Evolutionary conservation across 2,888 invertebrate species (phyloP).

Genomic region (Andrena chrysosceles): DNA sequence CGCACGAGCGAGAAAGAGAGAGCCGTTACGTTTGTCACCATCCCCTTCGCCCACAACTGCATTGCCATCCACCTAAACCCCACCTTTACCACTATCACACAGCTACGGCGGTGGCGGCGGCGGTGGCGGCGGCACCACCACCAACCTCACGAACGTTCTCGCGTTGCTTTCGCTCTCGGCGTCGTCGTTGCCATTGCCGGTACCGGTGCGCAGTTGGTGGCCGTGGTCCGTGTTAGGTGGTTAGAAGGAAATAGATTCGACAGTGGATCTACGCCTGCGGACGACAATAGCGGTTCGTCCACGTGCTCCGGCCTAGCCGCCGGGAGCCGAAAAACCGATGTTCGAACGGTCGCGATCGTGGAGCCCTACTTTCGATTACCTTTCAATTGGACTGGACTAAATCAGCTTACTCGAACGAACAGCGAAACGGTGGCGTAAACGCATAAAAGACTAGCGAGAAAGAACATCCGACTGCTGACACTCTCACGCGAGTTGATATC

Average conservation of each 20-base stretch:
- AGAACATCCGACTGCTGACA: not conserved
- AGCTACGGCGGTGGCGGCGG: constrained; percentile 18
- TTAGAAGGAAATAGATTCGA: constrained; percentile 41
- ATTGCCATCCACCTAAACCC: not conserved
- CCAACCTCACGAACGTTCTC: constrained; percentile 44
- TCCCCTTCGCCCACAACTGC: constrained; percentile 15
- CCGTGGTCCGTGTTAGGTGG: constrained; percentile 54
- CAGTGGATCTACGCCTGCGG: constrained; percentile 14
- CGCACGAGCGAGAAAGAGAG: not conserved
- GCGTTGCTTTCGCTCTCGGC: constrained; percentile 58
- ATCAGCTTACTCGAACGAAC: not conserved
- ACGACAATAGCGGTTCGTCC: constrained; percentile 48
- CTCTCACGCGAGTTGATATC: not conserved
- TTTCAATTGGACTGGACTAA: not conserved
- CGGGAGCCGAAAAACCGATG: not conserved
- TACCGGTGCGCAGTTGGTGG: constrained; percentile 55
- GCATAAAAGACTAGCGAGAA: not conserved
- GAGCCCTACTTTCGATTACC: not conserved
- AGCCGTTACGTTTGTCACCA: constrained; percentile 28
- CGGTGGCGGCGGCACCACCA: constrained; percentile 23
- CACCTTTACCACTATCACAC: constrained; percentile 22
- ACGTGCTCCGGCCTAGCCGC: constrained; percentile 52
- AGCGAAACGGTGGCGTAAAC: not conserved
- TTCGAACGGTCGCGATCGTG: not conserved
- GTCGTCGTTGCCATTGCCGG: constrained; percentile 53